Conservation (phyloP, 2,113 vertebrate genomes). For the Sapayoa aenigma region DNA sequence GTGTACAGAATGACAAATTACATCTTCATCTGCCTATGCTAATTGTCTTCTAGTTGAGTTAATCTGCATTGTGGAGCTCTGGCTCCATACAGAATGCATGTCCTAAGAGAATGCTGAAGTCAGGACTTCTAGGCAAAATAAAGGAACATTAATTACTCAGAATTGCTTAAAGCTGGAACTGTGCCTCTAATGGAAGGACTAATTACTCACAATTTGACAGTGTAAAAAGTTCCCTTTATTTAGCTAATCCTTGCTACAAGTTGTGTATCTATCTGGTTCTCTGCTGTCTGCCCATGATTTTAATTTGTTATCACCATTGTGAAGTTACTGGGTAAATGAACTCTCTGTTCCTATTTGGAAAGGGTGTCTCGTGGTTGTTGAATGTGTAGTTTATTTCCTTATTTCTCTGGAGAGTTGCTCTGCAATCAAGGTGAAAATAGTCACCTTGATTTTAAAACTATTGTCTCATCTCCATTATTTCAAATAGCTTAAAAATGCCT, state of each 20-base stretch:
- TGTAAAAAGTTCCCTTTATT: slow-evolving; percentile 1
- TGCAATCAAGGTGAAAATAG: too few relatives aligned
- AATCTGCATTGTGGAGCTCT: not conserved
- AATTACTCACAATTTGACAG: slow-evolving; percentile 28
- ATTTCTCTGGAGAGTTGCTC: not conserved
- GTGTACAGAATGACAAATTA: not conserved
- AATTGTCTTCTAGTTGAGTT: slow-evolving; percentile 21
- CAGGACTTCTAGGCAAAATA: slow-evolving; percentile 46
- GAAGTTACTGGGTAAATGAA: not conserved
- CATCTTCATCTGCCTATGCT: slow-evolving; percentile 8
- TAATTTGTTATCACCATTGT: not conserved
- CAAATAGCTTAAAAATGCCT: not conserved
- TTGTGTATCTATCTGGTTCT: not conserved
- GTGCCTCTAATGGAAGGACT: slow-evolving; percentile 18
- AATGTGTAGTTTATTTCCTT: not conserved
- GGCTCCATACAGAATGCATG: not conserved
- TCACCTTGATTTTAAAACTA: not conserved
- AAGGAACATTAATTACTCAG: slow-evolving; percentile 39
- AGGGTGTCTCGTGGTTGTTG: not conserved
- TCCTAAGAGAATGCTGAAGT: slow-evolving; percentile 57
- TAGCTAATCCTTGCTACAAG: not conserved
- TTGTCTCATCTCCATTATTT: not conserved
- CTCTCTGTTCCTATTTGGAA: not conserved
- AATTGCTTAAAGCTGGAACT: slow-evolving; percentile 41
- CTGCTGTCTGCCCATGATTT: not conserved